These are phyloP conservation scores for Mesopsocus fuscifrons DNA, from an alignment of 2,888 invertebrate species.

Conservation along the genomic window DNA sequence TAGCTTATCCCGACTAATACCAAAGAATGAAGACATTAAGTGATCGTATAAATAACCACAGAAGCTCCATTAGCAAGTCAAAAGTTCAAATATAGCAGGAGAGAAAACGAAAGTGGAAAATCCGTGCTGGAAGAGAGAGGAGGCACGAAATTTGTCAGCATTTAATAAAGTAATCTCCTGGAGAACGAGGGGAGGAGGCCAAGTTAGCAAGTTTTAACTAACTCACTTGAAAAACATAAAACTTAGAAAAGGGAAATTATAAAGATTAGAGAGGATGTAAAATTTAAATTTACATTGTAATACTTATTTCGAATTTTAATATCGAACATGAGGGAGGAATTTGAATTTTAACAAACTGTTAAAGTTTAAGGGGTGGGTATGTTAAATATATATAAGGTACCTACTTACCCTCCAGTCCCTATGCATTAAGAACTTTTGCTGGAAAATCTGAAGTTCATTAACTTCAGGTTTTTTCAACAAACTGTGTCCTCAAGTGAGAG, in stretches of 20 bases:
- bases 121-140: neutral
- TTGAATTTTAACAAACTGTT: conserved; percentile 9
- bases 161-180: conserved; percentile 7
- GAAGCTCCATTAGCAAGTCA: no score
- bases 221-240: conserved; percentile 10
- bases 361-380: neutral
- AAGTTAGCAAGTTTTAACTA: conserved; percentile 10
- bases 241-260: conserved; percentile 10
- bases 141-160: conserved; percentile 10
- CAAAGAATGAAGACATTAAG: no score
- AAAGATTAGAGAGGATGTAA: conserved; percentile 9
- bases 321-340: conserved; percentile 9
- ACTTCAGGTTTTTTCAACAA: no score
- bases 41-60: no score
- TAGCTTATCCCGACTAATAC: no score
- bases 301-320: conserved; percentile 10
- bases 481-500: no score
- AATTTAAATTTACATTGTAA: conserved; percentile 11
- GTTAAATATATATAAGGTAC: neutral
- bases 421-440: no score
- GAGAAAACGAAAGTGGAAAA: neutral
- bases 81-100: no score
- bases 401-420: no score
- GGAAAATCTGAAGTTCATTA: no score
- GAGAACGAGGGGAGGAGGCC: neutral